phyloP scores from a whole-genome alignment of 2,888 invertebrate genomes.

The Nomada ferruginata region DNA sequence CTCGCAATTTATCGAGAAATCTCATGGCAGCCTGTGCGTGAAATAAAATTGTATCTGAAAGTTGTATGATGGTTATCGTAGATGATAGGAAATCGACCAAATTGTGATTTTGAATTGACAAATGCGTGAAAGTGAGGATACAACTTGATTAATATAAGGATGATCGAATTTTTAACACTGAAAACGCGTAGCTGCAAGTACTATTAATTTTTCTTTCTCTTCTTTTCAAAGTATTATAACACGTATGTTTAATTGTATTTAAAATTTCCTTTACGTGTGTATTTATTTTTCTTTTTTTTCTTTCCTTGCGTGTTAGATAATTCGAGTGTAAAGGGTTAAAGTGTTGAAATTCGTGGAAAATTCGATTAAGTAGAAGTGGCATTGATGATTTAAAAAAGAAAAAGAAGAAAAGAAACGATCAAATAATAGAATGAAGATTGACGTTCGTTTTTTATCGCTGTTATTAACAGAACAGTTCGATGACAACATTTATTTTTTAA shows the following conservation, averaged over 20 bases:
- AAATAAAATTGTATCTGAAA: background rate
- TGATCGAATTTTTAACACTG: background rate
- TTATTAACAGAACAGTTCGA: conserved; percentile 65
- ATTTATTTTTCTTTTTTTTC: conserved; percentile 1
- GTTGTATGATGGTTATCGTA: conserved; percentile 18
- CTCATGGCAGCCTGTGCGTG: background rate
- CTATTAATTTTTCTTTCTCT: background rate
- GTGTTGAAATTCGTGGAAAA: background rate
- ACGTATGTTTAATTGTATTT: conserved; percentile 8
- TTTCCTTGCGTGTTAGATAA: conserved; percentile 4
- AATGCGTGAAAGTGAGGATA: background rate
- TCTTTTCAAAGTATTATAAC: conserved; percentile 23
- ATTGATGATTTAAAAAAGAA: conserved; percentile 19
- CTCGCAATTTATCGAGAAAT: background rate
- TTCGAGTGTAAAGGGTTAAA: conserved; percentile 52
- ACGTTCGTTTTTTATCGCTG: conserved; percentile 45
- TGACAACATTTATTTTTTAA: conserved; percentile 57
- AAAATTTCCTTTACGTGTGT: conserved; percentile 16
- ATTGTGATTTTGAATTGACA: conserved; percentile 14
- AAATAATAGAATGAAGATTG: conserved; percentile 7
- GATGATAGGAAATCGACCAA: conserved; percentile 14
- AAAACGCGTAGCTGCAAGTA: background rate
- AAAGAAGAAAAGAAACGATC: conserved; percentile 22
- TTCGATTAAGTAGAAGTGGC: conserved; percentile 23
- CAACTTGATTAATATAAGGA: background rate